Conservation (phyloP, 2,888 invertebrate genomes). For the Congeria kusceri region DNA sequence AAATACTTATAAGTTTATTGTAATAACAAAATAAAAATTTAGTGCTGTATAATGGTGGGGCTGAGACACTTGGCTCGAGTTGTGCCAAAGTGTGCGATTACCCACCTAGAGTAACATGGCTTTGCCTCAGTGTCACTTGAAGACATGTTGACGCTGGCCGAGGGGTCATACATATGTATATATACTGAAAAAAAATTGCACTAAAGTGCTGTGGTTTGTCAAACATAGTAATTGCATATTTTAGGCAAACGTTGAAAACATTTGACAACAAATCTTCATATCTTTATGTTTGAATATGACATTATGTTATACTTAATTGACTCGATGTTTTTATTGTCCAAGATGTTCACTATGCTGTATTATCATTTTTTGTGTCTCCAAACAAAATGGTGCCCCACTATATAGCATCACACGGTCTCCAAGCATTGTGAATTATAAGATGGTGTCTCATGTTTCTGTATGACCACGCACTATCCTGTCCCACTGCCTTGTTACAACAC, state of each 20-base stretch:
- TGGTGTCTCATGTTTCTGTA: no score
- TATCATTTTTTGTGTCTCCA: not conserved
- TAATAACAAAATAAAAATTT: not conserved
- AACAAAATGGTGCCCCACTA: not conserved
- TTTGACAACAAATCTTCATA: no score
- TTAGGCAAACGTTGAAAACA: no score
- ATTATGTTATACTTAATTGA: no score
- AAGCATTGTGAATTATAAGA: no score
- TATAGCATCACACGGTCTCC: no score
- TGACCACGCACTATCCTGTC: no score
- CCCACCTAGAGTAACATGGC: constrained; percentile 71
- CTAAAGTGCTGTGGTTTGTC: no score
- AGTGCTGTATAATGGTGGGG: constrained; percentile 37
- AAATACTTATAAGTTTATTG: not conserved
- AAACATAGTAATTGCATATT: no score
- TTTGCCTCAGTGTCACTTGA: constrained; percentile 76
- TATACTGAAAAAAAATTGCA: no score
- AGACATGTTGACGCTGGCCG: constrained; percentile 75
- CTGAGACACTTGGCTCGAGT: constrained; percentile 45
- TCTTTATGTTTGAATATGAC: no score
- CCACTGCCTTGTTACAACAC: no score
- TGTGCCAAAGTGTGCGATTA: constrained; percentile 47
- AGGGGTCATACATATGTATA: constrained; percentile 76
- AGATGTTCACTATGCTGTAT: not conserved
- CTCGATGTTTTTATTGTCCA: not conserved